Percentiles rank a stretch among this genome's conserved stretches.
Conservation (phyloP, 1,140 invertebrate genomes). For the Sitobion miscanthi region DNA sequence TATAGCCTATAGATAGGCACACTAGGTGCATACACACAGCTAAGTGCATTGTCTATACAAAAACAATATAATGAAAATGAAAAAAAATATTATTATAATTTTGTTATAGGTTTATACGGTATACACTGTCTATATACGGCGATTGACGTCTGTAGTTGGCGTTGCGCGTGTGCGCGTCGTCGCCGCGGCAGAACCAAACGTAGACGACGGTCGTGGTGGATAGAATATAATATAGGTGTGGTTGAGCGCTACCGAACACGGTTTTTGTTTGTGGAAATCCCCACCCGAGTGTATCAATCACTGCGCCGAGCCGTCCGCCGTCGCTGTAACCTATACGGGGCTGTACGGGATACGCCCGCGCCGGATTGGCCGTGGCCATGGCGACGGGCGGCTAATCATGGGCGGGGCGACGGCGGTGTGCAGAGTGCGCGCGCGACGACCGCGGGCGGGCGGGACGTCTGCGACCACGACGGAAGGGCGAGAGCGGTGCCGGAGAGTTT, state of each 20-base stretch:
- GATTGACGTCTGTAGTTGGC: neutral
- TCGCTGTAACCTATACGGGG: slow-evolving; percentile 54
- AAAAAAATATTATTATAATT: neutral
- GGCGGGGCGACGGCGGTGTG: slow-evolving; percentile 53
- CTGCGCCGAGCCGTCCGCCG: slow-evolving; percentile 31
- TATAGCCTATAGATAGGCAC: no score
- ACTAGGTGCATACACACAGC: no score
- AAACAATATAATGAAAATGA: no score
- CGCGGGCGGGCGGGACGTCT: neutral
- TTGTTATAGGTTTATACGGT: neutral
- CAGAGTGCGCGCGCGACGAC: neutral
- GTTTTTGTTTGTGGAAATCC: slow-evolving; percentile 54
- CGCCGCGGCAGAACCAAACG: neutral
- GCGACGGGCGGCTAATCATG: slow-evolving; percentile 58
- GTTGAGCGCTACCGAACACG: slow-evolving; percentile 38
- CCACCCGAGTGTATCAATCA: slow-evolving; percentile 57
- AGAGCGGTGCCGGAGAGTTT: neutral
- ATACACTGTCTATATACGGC: no score
- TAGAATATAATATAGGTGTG: slow-evolving; percentile 35
- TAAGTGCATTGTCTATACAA: no score
- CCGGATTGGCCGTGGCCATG: slow-evolving; percentile 59
- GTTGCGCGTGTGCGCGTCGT: neutral
- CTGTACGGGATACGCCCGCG: slow-evolving; percentile 49
- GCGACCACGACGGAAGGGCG: no score
- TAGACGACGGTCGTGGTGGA: neutral